Conservation (phyloP, 1,140 invertebrate genomes). For the Geopemphigus sp. region DNA sequence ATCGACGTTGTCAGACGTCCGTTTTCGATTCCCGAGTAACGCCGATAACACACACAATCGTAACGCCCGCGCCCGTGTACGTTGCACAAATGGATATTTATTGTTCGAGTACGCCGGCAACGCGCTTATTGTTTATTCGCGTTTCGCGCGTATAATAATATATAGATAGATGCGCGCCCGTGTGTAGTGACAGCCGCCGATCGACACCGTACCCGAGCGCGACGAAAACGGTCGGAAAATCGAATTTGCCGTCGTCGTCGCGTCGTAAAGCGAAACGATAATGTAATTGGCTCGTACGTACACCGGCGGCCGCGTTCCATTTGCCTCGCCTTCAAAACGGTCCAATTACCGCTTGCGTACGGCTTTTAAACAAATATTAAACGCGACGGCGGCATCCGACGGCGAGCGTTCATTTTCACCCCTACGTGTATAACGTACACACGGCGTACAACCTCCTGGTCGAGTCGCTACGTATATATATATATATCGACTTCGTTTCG, state of each 20-base stretch:
- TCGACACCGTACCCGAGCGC: not conserved
- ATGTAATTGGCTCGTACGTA: not conserved
- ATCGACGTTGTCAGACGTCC: too few relatives aligned
- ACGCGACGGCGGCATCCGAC: not conserved
- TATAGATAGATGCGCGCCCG: too few relatives aligned
- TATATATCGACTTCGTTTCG: not conserved
- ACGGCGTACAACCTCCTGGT: not conserved
- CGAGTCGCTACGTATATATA: not conserved
- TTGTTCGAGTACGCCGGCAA: too few relatives aligned
- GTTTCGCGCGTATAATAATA: too few relatives aligned
- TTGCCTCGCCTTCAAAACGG: constrained; percentile 12
- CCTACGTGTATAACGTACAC: too few relatives aligned
- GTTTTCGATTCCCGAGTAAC: too few relatives aligned
- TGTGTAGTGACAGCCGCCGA: not conserved
- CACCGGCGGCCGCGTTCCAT: constrained; percentile 10
- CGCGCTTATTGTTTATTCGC: constrained; percentile 39
- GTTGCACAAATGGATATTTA: too few relatives aligned
- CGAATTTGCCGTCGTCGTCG: not conserved
- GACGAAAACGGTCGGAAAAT: not conserved
- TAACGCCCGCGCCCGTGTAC: too few relatives aligned
- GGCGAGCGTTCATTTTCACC: too few relatives aligned
- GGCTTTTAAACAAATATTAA: constrained; percentile 41
- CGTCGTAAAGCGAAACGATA: constrained; percentile 30
- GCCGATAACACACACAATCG: too few relatives aligned
- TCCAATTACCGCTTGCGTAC: constrained; percentile 32